These are phyloP conservation scores for Emmelina monodactyla DNA, from an alignment of 2,888 invertebrate species.

Conservation along the genomic window DNA sequence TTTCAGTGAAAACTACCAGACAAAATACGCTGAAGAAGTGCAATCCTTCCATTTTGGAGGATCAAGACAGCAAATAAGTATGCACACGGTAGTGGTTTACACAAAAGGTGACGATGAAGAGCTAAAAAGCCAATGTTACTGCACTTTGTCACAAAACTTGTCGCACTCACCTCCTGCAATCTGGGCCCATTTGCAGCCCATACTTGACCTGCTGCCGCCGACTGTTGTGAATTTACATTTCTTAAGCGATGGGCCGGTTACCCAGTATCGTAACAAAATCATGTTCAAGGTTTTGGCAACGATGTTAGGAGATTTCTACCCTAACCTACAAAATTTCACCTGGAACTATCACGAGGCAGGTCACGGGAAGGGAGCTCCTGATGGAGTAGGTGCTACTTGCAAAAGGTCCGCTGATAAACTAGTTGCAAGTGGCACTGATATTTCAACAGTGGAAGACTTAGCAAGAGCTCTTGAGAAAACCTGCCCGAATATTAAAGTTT, in stretches of 20 bases:
- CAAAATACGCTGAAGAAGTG: slow-evolving; percentile 9
- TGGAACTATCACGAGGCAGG: slow-evolving; percentile 13
- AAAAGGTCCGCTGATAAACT: slow-evolving; percentile 11
- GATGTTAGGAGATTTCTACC: slow-evolving; percentile 3
- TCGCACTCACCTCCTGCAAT: slow-evolving; percentile 9
- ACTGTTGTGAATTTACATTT: slow-evolving; percentile 7
- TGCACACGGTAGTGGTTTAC: slow-evolving; percentile 9
- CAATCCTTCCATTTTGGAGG: slow-evolving; percentile 12
- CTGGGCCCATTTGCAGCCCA: slow-evolving; percentile 8
- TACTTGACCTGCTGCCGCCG: slow-evolving; percentile 5
- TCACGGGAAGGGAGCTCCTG: slow-evolving; percentile 13
- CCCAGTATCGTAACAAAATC: slow-evolving; percentile 9
- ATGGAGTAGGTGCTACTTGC: slow-evolving; percentile 11
- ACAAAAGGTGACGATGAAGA: slow-evolving; percentile 5
- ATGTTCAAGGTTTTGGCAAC: slow-evolving; percentile 7
- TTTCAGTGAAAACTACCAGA: slow-evolving; percentile 11
- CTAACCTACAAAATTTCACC: slow-evolving; percentile 9
- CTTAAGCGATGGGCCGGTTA: slow-evolving; percentile 9
- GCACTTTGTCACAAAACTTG: slow-evolving; percentile 7
- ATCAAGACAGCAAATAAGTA: slow-evolving; percentile 6
- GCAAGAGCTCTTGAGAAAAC: slow-evolving; percentile 5
- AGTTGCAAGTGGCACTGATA: slow-evolving; percentile 11
- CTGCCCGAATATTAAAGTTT: slow-evolving; percentile 9
- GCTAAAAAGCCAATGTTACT: slow-evolving; percentile 4
- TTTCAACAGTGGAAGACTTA: slow-evolving; percentile 10